Conservation (phyloP, 2,797 vertebrate species). For the Microcaecilia unicolor region DNA sequence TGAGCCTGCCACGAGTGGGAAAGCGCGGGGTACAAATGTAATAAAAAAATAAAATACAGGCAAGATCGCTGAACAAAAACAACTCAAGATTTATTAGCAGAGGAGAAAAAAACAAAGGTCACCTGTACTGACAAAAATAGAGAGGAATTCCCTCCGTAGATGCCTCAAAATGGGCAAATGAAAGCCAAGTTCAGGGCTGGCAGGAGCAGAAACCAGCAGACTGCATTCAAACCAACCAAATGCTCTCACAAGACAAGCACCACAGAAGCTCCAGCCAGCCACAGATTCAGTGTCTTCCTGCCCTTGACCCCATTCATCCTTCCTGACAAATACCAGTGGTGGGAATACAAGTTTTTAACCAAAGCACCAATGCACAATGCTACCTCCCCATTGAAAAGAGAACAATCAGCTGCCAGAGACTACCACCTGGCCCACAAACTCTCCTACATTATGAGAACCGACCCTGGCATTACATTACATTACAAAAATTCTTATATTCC, state of each 20-base stretch:
- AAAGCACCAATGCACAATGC: no score
- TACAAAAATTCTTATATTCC: no score
- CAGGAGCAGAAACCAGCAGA: slow-evolving; percentile 30
- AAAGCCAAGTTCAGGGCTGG: slow-evolving; percentile 28
- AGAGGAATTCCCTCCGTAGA: no score
- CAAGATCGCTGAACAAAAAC: no score
- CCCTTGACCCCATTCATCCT: slow-evolving; percentile 55
- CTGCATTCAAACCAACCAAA: slow-evolving; percentile 57
- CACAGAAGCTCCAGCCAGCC: slow-evolving; percentile 33
- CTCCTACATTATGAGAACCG: no score
- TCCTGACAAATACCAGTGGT: slow-evolving; percentile 17
- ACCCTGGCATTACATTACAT: no score
- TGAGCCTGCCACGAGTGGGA: no score
- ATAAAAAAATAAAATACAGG: no score
- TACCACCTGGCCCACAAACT: not conserved
- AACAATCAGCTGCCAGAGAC: not conserved
- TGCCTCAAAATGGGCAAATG: slow-evolving; percentile 42
- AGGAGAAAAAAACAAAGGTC: slow-evolving; percentile 36
- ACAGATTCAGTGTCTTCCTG: slow-evolving; percentile 43
- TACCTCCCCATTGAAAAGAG: no score
- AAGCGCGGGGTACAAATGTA: no score
- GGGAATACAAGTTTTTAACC: no score
- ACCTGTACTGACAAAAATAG: slow-evolving; percentile 40
- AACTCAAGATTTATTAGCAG: slow-evolving; percentile 15
- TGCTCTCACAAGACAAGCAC: slow-evolving; percentile 55